These are phyloP conservation scores for Spilarctia lutea DNA, from an alignment of 2,888 invertebrate genomes.

Conservation along the genomic window DNA sequence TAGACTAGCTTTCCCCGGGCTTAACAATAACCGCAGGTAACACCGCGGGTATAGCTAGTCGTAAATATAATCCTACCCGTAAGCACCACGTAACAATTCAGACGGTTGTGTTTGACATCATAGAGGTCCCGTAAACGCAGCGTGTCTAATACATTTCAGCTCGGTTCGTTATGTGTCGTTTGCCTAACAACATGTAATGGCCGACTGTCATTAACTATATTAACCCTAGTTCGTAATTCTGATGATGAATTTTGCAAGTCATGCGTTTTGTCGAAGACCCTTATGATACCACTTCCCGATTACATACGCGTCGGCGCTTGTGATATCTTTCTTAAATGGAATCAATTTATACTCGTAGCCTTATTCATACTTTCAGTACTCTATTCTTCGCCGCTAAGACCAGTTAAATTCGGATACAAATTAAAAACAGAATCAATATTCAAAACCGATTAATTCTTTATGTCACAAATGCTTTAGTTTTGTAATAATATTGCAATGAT, in stretches of 20 bases:
- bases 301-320: constrained; percentile 45
- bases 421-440: neutral
- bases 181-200: constrained; percentile 82
- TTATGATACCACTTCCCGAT: constrained; percentile 55
- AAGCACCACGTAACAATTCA: constrained; percentile 34
- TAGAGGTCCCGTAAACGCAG: constrained; percentile 72
- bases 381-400: neutral
- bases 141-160: constrained; percentile 80
- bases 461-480: neutral
- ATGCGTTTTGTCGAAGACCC: constrained; percentile 58
- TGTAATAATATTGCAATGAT: neutral
- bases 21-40: no score
- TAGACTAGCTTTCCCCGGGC: no score
- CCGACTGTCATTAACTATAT: constrained; percentile 81
- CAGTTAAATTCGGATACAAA: neutral
- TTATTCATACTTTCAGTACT: neutral
- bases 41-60: no score
- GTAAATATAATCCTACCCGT: constrained; percentile 14
- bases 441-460: neutral
- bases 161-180: constrained; percentile 83
- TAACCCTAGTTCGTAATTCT: constrained; percentile 80
- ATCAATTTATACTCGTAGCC: constrained; percentile 1
- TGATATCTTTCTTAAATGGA: constrained; percentile 51
- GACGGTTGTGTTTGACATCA: constrained; percentile 63
- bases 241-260: constrained; percentile 79